Conservation (phyloP, 2,113 vertebrate genomes). For the Mormyrus iriodes region DNA sequence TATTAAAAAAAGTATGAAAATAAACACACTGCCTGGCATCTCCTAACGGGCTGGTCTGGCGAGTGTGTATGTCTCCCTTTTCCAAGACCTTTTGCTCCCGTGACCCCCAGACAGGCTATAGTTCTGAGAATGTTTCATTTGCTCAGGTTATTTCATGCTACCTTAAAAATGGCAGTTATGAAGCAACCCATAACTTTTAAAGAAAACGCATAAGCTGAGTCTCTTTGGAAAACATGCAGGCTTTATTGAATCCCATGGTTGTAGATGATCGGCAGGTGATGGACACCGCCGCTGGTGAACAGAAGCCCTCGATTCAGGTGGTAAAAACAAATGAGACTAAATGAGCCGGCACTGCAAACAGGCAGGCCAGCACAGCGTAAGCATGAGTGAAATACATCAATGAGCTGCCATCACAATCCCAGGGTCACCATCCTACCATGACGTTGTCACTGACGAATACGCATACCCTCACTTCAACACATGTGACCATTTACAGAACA, state of each 20-base stretch:
- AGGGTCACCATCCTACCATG: not conserved
- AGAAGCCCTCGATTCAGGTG: not conserved
- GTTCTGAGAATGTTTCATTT: not conserved
- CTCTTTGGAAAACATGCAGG: not conserved
- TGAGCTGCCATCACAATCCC: not conserved
- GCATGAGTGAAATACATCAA: too few species aligned
- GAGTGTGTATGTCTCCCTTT: not conserved
- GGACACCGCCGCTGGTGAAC: not conserved
- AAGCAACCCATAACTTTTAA: not conserved
- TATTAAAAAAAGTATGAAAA: not conserved
- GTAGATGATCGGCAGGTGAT: not conserved
- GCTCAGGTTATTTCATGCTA: not conserved
- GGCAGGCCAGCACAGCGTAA: not conserved
- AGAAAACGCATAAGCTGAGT: not conserved
- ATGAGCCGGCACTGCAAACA: not conserved
- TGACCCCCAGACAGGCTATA: not conserved
- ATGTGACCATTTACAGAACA: not conserved
- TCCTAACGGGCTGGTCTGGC: not conserved
- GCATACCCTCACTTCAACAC: not conserved
- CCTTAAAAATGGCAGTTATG: not conserved
- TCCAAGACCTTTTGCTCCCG: not conserved
- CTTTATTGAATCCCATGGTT: not conserved
- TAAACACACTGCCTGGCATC: not conserved
- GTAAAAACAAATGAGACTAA: not conserved
- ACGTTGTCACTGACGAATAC: not conserved